phyloP scores from a whole-genome alignment of 2,888 invertebrate species.

The Spilarctia lutea region DNA sequence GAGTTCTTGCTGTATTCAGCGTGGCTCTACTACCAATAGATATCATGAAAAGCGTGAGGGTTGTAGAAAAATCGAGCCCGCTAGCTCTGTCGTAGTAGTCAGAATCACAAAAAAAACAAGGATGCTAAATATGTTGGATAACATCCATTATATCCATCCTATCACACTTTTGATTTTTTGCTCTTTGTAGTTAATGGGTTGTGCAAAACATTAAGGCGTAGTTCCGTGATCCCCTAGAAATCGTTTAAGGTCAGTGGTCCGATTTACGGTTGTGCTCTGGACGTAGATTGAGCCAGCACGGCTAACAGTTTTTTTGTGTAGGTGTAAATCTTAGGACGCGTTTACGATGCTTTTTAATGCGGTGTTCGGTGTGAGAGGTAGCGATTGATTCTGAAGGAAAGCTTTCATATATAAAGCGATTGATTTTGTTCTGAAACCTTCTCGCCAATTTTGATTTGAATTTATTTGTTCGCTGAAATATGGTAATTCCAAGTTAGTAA shows the following conservation, averaged over 20 bases:
- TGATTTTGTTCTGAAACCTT: no score
- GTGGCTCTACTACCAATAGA: no score
- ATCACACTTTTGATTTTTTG: constrained; percentile 1
- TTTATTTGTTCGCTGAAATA: no score
- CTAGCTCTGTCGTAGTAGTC: no score
- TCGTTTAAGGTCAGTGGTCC: constrained; percentile 63
- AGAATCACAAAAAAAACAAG: no score
- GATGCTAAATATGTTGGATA: no score
- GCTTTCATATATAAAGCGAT: background rate
- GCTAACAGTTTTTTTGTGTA: constrained; percentile 85
- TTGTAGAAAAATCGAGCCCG: no score
- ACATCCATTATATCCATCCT: background rate
- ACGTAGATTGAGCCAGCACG: constrained; percentile 73
- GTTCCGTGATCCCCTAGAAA: constrained; percentile 42
- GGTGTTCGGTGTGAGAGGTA: constrained; percentile 49
- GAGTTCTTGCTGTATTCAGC: no score
- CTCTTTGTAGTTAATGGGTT: constrained; percentile 15
- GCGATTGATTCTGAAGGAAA: constrained; percentile 45
- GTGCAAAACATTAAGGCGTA: constrained; percentile 33
- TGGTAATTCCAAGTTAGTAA: no score
- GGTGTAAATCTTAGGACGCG: constrained; percentile 79
- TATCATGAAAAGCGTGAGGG: no score
- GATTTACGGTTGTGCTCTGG: constrained; percentile 67
- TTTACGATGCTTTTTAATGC: constrained; percentile 69
- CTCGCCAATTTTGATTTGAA: no score